Evolutionary conservation across 2,888 invertebrate species (phyloP).

Genomic region (Apamea anceps): DNA sequence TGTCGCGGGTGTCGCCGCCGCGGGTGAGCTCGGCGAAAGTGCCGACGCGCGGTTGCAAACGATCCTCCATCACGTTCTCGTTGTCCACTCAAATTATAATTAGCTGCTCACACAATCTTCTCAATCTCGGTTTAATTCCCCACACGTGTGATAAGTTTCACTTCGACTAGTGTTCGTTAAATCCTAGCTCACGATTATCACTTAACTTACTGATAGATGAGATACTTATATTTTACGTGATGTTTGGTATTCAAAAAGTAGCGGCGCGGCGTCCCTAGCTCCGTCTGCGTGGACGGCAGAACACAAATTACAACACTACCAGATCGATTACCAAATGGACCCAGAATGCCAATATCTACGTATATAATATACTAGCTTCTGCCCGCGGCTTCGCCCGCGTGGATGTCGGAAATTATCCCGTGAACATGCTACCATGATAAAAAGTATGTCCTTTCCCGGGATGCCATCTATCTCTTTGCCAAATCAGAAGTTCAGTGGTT

Average conservation of each 20-base stretch:
- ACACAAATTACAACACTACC: neutral
- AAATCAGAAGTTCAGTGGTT: no score
- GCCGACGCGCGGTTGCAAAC: slow-evolving; percentile 17
- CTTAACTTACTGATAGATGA: neutral
- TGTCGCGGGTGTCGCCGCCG: neutral
- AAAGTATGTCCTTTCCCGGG: no score
- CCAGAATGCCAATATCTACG: neutral
- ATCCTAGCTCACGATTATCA: neutral
- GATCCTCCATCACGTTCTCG: slow-evolving; percentile 43
- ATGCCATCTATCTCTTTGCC: no score
- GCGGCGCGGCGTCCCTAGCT: neutral
- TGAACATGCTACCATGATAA: no score
- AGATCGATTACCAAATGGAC: neutral
- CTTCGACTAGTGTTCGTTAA: slow-evolving; percentile 13
- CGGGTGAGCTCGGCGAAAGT: slow-evolving; percentile 51
- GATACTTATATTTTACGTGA: neutral
- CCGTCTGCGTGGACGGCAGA: neutral
- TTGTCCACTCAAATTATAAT: slow-evolving; percentile 46
- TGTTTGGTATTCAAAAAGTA: neutral
- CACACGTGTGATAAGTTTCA: slow-evolving; percentile 41
- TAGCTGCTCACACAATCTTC: slow-evolving; percentile 25
- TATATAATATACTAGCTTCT: neutral
- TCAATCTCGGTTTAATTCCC: slow-evolving; percentile 28
- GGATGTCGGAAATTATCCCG: no score
- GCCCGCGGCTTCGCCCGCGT: no score